Conservation (phyloP, 2,888 invertebrate genomes). For the Andrena bucephala region DNA sequence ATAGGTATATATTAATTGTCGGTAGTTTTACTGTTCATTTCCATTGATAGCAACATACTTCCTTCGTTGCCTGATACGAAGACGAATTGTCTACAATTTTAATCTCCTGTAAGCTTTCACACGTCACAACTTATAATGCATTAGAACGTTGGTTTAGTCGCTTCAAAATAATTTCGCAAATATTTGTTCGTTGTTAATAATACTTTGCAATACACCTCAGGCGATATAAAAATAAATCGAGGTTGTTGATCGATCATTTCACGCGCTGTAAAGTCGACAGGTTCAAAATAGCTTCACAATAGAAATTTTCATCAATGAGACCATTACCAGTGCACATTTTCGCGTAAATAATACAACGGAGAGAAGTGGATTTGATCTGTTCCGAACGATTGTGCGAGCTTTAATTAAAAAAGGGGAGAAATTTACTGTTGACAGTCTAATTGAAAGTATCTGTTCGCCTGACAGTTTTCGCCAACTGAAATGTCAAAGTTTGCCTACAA, state of each 20-base stretch:
- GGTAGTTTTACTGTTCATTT: too few species aligned
- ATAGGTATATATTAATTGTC: too few species aligned
- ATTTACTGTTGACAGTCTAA: background rate
- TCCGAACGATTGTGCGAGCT: background rate
- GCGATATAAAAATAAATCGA: conserved; percentile 23
- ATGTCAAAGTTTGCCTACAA: background rate
- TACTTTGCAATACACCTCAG: background rate
- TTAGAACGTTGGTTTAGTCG: too few species aligned
- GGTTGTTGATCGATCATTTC: conserved; percentile 11
- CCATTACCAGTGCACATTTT: background rate
- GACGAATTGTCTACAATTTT: too few species aligned
- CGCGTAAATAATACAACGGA: too few species aligned
- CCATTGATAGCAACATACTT: too few species aligned
- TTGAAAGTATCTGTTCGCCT: background rate
- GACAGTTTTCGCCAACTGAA: background rate
- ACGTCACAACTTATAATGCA: too few species aligned
- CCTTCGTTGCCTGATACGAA: too few species aligned
- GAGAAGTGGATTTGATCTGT: too few species aligned
- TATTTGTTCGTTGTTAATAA: conserved; percentile 14
- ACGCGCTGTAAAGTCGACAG: background rate
- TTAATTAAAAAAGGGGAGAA: conserved; percentile 7
- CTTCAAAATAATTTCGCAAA: background rate
- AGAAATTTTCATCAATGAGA: background rate
- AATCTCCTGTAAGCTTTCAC: too few species aligned
- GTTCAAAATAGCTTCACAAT: conserved; percentile 4